phyloP scores from a whole-genome alignment of 2,797 vertebrate species.

The Danio aesculapii region DNA sequence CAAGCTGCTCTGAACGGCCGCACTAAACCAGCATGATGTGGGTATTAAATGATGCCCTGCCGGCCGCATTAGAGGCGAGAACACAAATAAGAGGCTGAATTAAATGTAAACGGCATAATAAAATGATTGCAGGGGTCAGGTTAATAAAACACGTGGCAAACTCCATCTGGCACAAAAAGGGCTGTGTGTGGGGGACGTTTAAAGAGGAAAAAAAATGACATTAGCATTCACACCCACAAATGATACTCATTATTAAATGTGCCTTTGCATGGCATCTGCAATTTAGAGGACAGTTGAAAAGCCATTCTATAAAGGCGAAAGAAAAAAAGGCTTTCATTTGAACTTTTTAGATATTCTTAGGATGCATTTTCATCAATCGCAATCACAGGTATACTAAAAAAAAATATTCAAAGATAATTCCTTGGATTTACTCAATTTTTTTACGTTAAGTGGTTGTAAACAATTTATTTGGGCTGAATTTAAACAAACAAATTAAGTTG shows the following conservation, averaged over 20 bases:
- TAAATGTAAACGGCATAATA: conserved; percentile 61
- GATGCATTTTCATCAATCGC: too few species aligned
- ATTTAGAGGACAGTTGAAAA: conserved; percentile 44
- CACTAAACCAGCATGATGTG: conserved; percentile 49
- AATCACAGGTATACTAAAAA: too few species aligned
- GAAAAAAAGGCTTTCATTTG: too few species aligned
- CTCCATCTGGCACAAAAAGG: conserved; percentile 40
- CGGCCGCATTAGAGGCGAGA: conserved; percentile 44
- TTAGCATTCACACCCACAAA: conserved; percentile 51
- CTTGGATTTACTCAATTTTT: too few species aligned
- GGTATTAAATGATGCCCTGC: conserved; percentile 57
- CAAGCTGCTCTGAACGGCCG: conserved; percentile 42
- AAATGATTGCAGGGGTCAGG: conserved; percentile 58
- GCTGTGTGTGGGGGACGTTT: not conserved
- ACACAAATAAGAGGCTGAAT: conserved; percentile 56
- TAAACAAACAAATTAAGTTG: too few species aligned
- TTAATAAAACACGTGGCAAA: conserved; percentile 53
- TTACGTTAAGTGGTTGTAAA: too few species aligned
- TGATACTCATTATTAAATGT: conserved; percentile 53
- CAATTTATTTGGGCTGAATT: too few species aligned
- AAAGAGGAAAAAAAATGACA: conserved; percentile 17
- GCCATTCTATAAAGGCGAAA: conserved; percentile 1
- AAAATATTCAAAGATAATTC: too few species aligned
- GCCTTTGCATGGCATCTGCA: conserved; percentile 38
- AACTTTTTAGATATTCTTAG: too few species aligned